Base-by-base conservation (phyloP, 2,797 vertebrate species). In the Halcyon chelicuti region DNA sequence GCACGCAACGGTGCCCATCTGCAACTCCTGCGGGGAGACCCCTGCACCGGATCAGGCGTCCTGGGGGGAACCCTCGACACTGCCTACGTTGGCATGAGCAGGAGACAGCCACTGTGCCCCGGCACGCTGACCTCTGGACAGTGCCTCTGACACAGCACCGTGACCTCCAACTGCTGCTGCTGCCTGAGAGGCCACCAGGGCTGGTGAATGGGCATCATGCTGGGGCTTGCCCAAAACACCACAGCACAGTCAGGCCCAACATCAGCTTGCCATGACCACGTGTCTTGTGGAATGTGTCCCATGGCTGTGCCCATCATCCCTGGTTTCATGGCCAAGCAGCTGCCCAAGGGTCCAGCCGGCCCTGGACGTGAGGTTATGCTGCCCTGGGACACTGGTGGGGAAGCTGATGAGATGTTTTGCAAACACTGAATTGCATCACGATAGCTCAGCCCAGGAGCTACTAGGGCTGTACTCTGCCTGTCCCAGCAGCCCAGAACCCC, bases 281-380 rank as follows among this genome's bases (percentile, higher is more conserved):
- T 1, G 1, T 1, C 25, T 14, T 26, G 29, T 12, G 15, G 8
- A 65, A 25, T 0, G 0, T 0, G 2, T 29, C 60, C 72, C 9
- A 0, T 0, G 42, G 84, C 77, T 31, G 47, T 58, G 82, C 42
- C 71, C 52, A 14, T 23, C 18, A 29, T 12, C 17, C 42, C 3
- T 5, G 1, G 18, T 31, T 60, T 39, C 12, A 29, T 1, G 11
- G 78, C 55, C 39, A 15, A 78, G 61, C 42, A 51, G 63, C 49
- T 5, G 1, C 46, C 25, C 23, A 3, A 33, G 39, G 31, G 46
- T 44, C 66, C 5, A 12, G 51, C 23, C 5, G 4, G 52, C 37
- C 35, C 40, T 0, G 1, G 70, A 12, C 1, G 1, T 0, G 66
- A 51, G 51, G 71, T 66, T 35, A 19, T 0, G 1, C 42, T 54